A percentile compares a stretch with the other conserved stretches of the same genome.
phyloP scores from a whole-genome alignment of 2,797 vertebrate species.

The Lagorchestes hirsutus region DNA sequence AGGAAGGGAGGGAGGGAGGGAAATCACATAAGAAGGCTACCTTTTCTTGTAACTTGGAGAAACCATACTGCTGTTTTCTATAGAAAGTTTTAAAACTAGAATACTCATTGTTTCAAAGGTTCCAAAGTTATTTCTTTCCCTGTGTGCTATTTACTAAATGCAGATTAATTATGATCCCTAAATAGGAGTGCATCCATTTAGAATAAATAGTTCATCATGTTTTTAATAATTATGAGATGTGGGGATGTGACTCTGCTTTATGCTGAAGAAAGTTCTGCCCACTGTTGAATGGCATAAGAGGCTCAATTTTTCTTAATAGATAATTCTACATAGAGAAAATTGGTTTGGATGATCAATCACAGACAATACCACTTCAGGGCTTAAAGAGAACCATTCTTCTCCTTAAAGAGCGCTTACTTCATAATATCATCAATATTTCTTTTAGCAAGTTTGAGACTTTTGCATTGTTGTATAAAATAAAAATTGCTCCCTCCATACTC shows the following conservation, averaged over 20 bases:
- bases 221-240: slow-evolving; percentile 44
- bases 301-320: slow-evolving; percentile 44
- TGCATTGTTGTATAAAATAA: not conserved
- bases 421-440: slow-evolving; percentile 31
- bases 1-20: not conserved
- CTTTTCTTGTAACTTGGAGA: not conserved
- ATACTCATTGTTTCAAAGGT: not conserved
- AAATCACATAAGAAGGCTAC: not conserved
- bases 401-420: slow-evolving; percentile 39
- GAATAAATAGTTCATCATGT: slow-evolving; percentile 60
- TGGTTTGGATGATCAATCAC: slow-evolving; percentile 62
- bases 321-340: slow-evolving; percentile 38
- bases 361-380: slow-evolving; percentile 58
- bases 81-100: not conserved
- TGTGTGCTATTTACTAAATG: not conserved
- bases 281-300: slow-evolving; percentile 51
- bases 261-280: slow-evolving; percentile 39
- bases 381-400: slow-evolving; percentile 69
- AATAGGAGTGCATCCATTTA: slow-evolving; percentile 58
- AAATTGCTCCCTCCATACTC: not conserved
- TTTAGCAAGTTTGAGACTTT: slow-evolving; percentile 44
- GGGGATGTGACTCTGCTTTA: not conserved
- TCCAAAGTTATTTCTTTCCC: not conserved
- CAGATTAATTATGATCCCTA: slow-evolving; percentile 2
- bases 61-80: not conserved